phyloP scores from a whole-genome alignment of 1,140 invertebrate genomes.

The Hyphantria cunea region DNA sequence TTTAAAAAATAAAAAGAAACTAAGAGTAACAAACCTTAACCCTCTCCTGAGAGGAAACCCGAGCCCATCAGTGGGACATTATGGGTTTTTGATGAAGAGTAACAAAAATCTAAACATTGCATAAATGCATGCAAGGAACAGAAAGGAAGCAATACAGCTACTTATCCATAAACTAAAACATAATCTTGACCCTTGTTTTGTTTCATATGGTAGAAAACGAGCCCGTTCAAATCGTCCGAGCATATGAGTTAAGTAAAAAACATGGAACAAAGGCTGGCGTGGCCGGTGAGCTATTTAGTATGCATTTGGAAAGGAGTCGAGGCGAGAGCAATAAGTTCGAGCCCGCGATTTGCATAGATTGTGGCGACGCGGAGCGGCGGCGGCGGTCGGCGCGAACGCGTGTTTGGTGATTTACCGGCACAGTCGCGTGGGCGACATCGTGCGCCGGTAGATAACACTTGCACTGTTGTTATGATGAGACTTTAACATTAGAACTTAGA shows the following conservation, averaged over 20 bases:
- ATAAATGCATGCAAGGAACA: too few species aligned
- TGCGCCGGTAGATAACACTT: slow-evolving; percentile 43
- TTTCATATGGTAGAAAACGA: slow-evolving; percentile 35
- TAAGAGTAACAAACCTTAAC: too few species aligned
- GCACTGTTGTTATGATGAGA: slow-evolving; percentile 39
- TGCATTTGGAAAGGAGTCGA: slow-evolving; percentile 78
- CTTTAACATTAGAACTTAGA: slow-evolving; percentile 23
- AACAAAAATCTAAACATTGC: too few species aligned
- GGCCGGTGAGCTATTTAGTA: slow-evolving; percentile 71
- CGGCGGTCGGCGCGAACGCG: slow-evolving; percentile 38
- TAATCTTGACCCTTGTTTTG: background rate
- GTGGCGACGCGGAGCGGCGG: slow-evolving; percentile 46
- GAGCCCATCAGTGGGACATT: too few species aligned
- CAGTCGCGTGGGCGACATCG: slow-evolving; percentile 36
- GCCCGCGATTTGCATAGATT: slow-evolving; percentile 77
- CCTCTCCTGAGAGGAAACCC: too few species aligned
- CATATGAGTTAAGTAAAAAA: slow-evolving; percentile 64
- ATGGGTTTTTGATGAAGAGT: too few species aligned
- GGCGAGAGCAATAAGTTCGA: slow-evolving; percentile 79
- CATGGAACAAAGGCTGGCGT: slow-evolving; percentile 63
- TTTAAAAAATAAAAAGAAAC: too few species aligned
- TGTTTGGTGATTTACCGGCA: slow-evolving; percentile 64
- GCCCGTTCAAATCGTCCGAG: slow-evolving; percentile 49
- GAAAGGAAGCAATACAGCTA: background rate
- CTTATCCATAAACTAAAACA: background rate